Evolutionary conservation across 1,140 invertebrate genomes (phyloP).

Genomic region (Bradysia coprophila): DNA sequence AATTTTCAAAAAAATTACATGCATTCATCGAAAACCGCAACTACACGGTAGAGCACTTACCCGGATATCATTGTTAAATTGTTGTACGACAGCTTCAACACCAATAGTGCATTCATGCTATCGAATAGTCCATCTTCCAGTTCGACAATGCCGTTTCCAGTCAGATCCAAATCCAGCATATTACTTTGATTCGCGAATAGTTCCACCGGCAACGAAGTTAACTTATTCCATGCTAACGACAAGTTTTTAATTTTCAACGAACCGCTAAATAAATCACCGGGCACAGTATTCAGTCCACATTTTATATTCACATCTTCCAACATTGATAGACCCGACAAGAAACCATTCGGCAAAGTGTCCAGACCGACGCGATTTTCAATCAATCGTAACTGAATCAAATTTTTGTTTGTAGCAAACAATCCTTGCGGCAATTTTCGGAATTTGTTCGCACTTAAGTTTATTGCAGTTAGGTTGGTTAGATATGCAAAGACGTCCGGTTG

Average conservation of each 20-base stretch:
- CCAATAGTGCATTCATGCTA: conserved; percentile 26
- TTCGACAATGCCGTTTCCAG: conserved; percentile 29
- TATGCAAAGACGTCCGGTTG: conserved; percentile 33
- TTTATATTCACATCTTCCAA: conserved; percentile 30
- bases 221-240: conserved; percentile 31
- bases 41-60: too few relatives aligned
- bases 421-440: conserved; percentile 35
- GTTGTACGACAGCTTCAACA: conserved; percentile 32
- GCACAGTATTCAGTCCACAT: conserved; percentile 21
- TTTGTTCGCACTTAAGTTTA: conserved; percentile 38
- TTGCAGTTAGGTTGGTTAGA: conserved; percentile 31
- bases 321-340: conserved; percentile 33
- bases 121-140: conserved; percentile 33
- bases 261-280: conserved; percentile 34
- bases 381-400: conserved; percentile 31
- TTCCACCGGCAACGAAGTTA: conserved; percentile 28
- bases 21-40: too few relatives aligned
- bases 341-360: conserved; percentile 27
- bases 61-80: conserved; percentile 27
- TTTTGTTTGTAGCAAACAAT: conserved; percentile 31
- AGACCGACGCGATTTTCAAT: conserved; percentile 32
- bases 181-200: conserved; percentile 35
- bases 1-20: too few relatives aligned
- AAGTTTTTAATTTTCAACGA: conserved; percentile 32
- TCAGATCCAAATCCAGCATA: conserved; percentile 31